Evolutionary conservation across 1,140 invertebrate species (phyloP).

Genomic region (Cardiocondyla obscurior): DNA sequence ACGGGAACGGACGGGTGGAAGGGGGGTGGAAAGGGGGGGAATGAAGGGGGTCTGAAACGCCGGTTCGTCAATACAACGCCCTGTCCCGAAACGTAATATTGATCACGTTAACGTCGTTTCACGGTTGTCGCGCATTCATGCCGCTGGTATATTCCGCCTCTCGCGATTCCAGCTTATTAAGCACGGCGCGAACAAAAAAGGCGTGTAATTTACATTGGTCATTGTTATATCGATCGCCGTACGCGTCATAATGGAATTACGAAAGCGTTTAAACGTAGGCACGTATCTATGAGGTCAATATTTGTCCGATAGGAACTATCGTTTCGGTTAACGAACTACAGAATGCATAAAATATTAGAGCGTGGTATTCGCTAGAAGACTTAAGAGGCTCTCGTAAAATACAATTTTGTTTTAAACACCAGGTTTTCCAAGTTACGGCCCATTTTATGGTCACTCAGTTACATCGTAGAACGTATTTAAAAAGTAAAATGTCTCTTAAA

Average conservation of each 20-base stretch:
- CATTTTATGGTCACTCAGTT: neutral
- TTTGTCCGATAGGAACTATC: slow-evolving; percentile 1
- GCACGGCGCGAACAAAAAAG: neutral
- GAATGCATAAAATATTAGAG: slow-evolving; percentile 12
- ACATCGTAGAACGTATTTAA: no score
- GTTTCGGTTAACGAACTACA: neutral
- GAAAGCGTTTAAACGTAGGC: neutral
- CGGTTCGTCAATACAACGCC: slow-evolving; percentile 47
- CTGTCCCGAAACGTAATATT: slow-evolving; percentile 47
- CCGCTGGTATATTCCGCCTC: neutral
- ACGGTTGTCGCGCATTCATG: slow-evolving; percentile 39
- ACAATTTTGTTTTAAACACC: slow-evolving; percentile 4
- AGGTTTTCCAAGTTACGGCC: neutral
- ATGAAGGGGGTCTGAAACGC: slow-evolving; percentile 26
- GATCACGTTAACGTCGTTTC: slow-evolving; percentile 54
- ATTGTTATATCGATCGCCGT: neutral
- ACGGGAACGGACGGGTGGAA: neutral
- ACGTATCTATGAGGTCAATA: slow-evolving; percentile 11
- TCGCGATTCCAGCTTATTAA: slow-evolving; percentile 53
- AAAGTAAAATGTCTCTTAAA: no score
- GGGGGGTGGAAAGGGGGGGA: neutral
- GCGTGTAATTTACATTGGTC: slow-evolving; percentile 29
- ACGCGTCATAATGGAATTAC: slow-evolving; percentile 14
- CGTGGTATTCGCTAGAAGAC: neutral
- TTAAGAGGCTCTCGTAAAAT: neutral